phyloP scores from a whole-genome alignment of 2,888 invertebrate genomes.

The Ligdia adustata region DNA sequence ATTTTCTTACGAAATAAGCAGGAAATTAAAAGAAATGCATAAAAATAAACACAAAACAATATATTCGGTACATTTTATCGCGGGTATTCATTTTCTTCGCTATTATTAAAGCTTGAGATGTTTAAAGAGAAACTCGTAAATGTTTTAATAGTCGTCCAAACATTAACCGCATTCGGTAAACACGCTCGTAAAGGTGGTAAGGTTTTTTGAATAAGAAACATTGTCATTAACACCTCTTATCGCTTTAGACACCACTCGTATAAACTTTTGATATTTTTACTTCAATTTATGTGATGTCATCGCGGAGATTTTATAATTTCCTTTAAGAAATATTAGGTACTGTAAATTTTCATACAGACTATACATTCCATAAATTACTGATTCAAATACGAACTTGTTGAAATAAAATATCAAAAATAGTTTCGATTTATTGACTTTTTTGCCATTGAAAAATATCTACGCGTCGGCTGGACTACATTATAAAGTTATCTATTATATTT shows the following conservation, averaged over 20 bases:
- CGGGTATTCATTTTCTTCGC: background rate
- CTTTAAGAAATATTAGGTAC: no score
- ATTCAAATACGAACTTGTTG: no score
- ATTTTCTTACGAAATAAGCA: no score
- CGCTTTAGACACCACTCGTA: conserved; percentile 34
- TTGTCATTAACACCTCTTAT: conserved; percentile 31
- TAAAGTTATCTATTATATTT: no score
- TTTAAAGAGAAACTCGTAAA: conserved; percentile 28
- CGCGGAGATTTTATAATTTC: conserved; percentile 26
- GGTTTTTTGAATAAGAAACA: conserved; percentile 31
- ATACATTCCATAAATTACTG: no score
- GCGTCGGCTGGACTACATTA: no score
- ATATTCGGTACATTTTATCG: background rate
- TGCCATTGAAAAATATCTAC: no score
- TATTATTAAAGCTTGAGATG: background rate
- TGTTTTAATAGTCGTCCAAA: conserved; percentile 25
- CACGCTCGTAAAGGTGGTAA: conserved; percentile 54
- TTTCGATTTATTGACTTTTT: no score
- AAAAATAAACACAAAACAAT: conserved; percentile 1
- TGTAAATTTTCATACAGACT: no score
- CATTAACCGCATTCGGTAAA: conserved; percentile 33
- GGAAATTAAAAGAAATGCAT: no score
- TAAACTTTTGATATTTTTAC: conserved; percentile 29
- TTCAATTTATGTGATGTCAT: conserved; percentile 28
- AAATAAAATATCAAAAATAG: no score